Conservation (phyloP, 2,113 vertebrate species). For the Microcebus griseorufus region DNA sequence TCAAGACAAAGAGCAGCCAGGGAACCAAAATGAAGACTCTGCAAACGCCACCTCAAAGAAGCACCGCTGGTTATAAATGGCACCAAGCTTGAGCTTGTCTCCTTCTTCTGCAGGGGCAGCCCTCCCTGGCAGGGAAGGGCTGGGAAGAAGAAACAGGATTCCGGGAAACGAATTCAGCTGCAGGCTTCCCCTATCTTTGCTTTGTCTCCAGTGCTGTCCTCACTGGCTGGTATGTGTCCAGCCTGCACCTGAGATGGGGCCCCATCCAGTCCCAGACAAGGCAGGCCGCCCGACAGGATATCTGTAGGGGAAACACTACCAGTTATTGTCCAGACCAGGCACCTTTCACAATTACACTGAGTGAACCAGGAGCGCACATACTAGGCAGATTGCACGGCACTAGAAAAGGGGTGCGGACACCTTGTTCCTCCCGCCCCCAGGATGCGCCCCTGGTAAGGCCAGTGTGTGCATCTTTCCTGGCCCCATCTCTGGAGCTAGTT, state of each 20-base stretch:
- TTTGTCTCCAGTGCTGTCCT: not conserved
- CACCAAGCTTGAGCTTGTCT: not conserved
- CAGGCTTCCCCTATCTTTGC: too few relatives aligned
- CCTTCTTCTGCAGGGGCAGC: not conserved
- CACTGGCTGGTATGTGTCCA: not conserved
- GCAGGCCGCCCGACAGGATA: too few relatives aligned
- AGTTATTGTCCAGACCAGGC: fast-evolving
- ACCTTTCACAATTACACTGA: too few relatives aligned
- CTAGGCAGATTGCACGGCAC: fast-evolving
- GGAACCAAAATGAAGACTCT: not conserved
- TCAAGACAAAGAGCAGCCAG: not conserved
- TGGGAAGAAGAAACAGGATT: not conserved
- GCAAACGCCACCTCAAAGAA: not conserved
- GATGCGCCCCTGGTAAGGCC: not conserved
- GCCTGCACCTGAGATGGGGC: not conserved
- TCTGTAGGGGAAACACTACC: too few relatives aligned
- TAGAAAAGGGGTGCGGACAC: not conserved
- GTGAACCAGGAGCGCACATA: not conserved
- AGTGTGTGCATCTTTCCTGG: not conserved
- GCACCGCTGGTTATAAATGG: fast-evolving
- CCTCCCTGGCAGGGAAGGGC: not conserved
- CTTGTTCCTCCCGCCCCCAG: fast-evolving
- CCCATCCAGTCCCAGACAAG: not conserved
- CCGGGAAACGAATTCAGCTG: not conserved
- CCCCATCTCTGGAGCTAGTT: not conserved